Evolutionary conservation across 2,888 invertebrate species (phyloP), one percentile per base, ranked within the genome.

Genomic region (Odontomyia ornata): DNA sequence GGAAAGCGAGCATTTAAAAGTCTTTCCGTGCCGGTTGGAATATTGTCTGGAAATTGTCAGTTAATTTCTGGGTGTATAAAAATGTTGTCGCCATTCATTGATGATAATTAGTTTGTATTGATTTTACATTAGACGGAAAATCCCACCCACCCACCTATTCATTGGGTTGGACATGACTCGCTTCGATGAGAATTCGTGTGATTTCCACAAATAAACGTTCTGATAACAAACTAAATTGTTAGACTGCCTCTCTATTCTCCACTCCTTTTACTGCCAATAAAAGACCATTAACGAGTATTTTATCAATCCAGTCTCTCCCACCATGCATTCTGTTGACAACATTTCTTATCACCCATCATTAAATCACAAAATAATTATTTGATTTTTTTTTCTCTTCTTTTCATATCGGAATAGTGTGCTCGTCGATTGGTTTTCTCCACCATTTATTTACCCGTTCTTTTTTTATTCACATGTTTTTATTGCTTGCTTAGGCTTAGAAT

Each of bases 81-180:
- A 67, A 67, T 43, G 25, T 46, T 69, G 47, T 47, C 18, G 11
- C 18, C 47, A 69, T 57, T 69, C 75, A 25, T 23, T 43, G 69
- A 62, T 36, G 69, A 75, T 77, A 77, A 77, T 77, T 76, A 77
- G 71, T 71, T 47, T 71, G 69, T 71, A 77, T 77, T 67, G 77
- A 77, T 77, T 77, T 75, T 15, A 46, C 77, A 77, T 77, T 76
- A 77, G 69, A 69, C 18, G 43, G 27, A 43, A 9, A 36, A 21
- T 18, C 65, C 52, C 71, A 56, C 28, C 62, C 71, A 76, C 67
- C 21, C 15, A 25, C 25, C 56, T 23, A 15, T 60, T 11, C 5
- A 7, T 60, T 60, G 21, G n/a, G 25, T n/a, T 23, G 25, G 60
- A 21, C 25, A 23, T 18, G 23, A 25, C 23, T 21, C 21, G 60